phyloP scores from a whole-genome alignment of 2,888 invertebrate genomes.

The Taenaris catops region DNA sequence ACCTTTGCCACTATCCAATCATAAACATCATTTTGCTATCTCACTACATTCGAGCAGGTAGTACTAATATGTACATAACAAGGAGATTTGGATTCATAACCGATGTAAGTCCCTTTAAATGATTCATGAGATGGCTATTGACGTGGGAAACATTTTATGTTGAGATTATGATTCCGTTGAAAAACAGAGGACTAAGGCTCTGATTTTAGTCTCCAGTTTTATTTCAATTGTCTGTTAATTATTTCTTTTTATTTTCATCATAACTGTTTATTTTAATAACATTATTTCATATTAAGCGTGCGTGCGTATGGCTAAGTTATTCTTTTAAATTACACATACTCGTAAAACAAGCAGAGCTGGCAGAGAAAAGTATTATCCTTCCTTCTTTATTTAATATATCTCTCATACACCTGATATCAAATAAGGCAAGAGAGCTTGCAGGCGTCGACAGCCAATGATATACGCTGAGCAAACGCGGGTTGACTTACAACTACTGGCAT shows the following conservation, averaged over 20 bases:
- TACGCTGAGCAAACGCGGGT: conserved; percentile 68
- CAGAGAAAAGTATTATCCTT: conserved; percentile 18
- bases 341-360: conserved; percentile 6
- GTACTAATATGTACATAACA: conserved; percentile 20
- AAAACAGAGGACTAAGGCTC: conserved; percentile 9
- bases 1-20: conserved; percentile 20
- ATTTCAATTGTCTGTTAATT: conserved; percentile 1
- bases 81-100: conserved; percentile 23
- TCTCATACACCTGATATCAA: conserved; percentile 30
- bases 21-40: conserved; percentile 26
- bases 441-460: conserved; percentile 72
- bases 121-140: conserved; percentile 25
- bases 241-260: neutral
- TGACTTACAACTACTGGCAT: conserved; percentile 67
- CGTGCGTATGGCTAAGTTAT: too few species aligned
- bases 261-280: neutral
- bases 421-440: conserved; percentile 44
- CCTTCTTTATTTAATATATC: conserved; percentile 24
- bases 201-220: neutral
- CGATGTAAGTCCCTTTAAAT: conserved; percentile 22
- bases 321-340: too few species aligned
- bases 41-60: conserved; percentile 23
- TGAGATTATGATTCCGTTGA: conserved; percentile 19
- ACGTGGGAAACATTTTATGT: conserved; percentile 23
- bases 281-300: too few species aligned